phyloP scores from a whole-genome alignment of 2,888 invertebrate genomes.

The Biston betularia region DNA sequence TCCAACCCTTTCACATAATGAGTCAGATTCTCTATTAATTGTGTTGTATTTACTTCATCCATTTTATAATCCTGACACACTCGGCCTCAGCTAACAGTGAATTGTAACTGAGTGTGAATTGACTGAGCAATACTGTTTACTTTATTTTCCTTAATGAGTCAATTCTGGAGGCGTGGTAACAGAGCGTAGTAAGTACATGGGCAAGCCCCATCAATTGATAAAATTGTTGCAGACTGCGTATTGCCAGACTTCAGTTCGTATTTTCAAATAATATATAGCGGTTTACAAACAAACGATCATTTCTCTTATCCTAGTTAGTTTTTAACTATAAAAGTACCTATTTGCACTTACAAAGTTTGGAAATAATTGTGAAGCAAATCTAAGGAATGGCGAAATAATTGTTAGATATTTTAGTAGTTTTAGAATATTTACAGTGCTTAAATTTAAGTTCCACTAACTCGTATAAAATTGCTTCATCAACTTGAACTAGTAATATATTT shows the following conservation, averaged over 20 bases:
- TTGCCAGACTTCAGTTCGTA: slow-evolving; percentile 38
- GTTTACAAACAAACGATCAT: neutral
- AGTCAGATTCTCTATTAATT: slow-evolving; percentile 1
- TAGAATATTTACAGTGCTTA: neutral
- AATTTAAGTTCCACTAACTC: neutral
- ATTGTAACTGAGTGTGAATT: slow-evolving; percentile 64
- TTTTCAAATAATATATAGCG: neutral
- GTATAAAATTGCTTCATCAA: slow-evolving; percentile 11
- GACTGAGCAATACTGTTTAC: slow-evolving; percentile 56
- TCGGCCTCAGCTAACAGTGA: slow-evolving; percentile 20
- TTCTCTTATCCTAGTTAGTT: slow-evolving; percentile 13
- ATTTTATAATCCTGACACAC: slow-evolving; percentile 52
- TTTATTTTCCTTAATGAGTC: slow-evolving; percentile 75
- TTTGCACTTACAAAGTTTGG: neutral
- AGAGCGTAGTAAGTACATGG: slow-evolving; percentile 51
- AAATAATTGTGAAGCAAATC: slow-evolving; percentile 23
- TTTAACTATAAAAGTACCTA: neutral
- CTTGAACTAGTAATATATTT: neutral
- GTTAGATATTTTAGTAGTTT: neutral
- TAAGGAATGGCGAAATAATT: slow-evolving; percentile 25
- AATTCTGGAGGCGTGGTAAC: slow-evolving; percentile 55
- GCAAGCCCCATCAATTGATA: slow-evolving; percentile 61
- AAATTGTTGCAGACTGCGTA: slow-evolving; percentile 46
- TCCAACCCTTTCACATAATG: slow-evolving; percentile 51
- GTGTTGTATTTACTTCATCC: slow-evolving; percentile 44